Evolutionary conservation across 2,797 vertebrate species (phyloP).

Genomic region (Pipistrellus kuhlii): DNA sequence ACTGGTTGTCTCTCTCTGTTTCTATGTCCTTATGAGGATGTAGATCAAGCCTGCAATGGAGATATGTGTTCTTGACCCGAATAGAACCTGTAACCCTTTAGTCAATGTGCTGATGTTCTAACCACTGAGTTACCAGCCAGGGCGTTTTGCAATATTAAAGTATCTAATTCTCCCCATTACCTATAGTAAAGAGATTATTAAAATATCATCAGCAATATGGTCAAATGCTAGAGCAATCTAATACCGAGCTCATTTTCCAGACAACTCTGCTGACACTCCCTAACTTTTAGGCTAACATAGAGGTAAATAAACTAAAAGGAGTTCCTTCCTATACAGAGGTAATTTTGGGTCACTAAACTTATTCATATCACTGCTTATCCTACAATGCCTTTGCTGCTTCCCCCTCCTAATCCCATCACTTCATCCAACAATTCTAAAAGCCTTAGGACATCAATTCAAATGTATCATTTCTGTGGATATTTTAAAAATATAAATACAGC

Average conservation of each 20-base stretch:
- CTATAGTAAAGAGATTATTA: neutral
- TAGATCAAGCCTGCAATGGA: no score
- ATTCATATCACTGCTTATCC: neutral
- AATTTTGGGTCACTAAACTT: neutral
- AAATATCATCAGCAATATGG: neutral
- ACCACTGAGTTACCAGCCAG: no score
- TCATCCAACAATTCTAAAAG: neutral
- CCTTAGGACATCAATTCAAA: neutral
- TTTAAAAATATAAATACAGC: neutral
- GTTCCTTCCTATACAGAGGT: neutral
- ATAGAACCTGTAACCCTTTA: no score
- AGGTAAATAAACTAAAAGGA: neutral
- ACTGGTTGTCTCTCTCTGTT: no score
- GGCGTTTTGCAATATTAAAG: neutral
- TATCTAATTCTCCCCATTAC: neutral
- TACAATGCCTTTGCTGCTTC: neutral
- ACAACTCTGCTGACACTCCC: neutral
- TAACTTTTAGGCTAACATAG: neutral
- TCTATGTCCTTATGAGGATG: no score
- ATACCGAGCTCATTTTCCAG: neutral
- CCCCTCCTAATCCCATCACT: neutral
- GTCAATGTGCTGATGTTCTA: no score
- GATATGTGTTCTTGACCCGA: no score
- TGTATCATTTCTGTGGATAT: neutral
- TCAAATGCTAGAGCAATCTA: neutral